Evolutionary conservation across 1,140 invertebrate species (phyloP), one percentile per base, ranked within the genome.

Genomic region (Diachasma alloeum): DNA sequence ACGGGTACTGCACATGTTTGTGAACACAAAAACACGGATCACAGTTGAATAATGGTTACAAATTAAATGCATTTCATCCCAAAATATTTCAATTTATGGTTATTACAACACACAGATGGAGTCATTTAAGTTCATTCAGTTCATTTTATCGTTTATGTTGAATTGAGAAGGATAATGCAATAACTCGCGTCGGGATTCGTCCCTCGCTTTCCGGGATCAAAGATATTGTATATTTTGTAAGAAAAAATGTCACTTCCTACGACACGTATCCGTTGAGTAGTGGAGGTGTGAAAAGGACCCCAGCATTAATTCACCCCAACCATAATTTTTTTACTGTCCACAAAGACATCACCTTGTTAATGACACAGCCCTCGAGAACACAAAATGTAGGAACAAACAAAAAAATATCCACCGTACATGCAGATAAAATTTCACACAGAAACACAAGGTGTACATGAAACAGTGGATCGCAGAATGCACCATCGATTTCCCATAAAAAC

Each of bases 111-210:
- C 39, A 42, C 39, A 42, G 9, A 42, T 42, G 39, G 39, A 42
- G 39, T 42, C 9, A 42, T 53, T 53, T n/a, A 53, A 15, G 1
- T 53, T 53, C n/a, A 17, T 19, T 11, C 48, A 15, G n/a, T 53
- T 53, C 17, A 53, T 63, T 63, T 63, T 26, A 24, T 26, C 8
- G 26, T 63, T 63, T 26, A 24, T 31, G 19, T 26, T 17, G 15
- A 26, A 63, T 59, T 19, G 19, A 26, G 8, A 63, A 63, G 8
- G 24, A 8, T 17, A 59, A 26, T 26, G 24, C 3, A 26, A 63
- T 15, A 63, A 63, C 59, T 63, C 59, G 59, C 59, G 59, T 63
- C 59, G 59, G 59, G 59, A 63, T 63, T 63, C 59, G 59, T 63
- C 59, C 59, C 59, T 63, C 59, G 59, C 59, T 63, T 63, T 63